These are phyloP conservation scores for Gryllus bimaculatus DNA, from an alignment of 1,140 invertebrate species.

Conservation along the genomic window DNA sequence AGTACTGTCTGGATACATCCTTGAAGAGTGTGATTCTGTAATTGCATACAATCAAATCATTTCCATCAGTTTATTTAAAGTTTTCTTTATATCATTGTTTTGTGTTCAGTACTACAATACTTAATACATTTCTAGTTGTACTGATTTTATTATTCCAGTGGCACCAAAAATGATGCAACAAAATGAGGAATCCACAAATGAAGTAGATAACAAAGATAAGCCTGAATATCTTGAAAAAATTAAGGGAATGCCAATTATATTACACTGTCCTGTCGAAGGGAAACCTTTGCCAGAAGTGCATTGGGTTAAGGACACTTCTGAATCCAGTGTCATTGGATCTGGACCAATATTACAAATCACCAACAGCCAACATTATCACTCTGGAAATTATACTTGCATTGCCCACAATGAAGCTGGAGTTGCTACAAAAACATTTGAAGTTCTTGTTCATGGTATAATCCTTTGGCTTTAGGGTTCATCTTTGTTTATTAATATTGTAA, in stretches of 20 bases:
- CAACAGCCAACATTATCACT: slow-evolving; percentile 19
- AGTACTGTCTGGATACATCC: too few species aligned
- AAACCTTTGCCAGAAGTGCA: slow-evolving; percentile 19
- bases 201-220: neutral
- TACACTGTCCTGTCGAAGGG: slow-evolving; percentile 23
- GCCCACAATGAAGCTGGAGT: slow-evolving; percentile 25
- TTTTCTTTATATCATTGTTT: neutral
- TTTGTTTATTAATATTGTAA: neutral
- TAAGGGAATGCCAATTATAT: slow-evolving; percentile 22
- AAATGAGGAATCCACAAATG: slow-evolving; percentile 7
- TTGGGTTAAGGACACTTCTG: slow-evolving; percentile 22
- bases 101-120: neutral
- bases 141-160: slow-evolving; percentile 21
- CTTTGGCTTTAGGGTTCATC: neutral
- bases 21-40: too few species aligned
- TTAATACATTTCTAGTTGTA: neutral
- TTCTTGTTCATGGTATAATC: slow-evolving; percentile 22
- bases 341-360: slow-evolving; percentile 16
- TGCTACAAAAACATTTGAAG: slow-evolving; percentile 21
- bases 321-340: neutral
- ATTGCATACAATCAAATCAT: neutral
- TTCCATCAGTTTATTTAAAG: neutral
- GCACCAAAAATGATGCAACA: slow-evolving; percentile 18
- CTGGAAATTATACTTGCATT: slow-evolving; percentile 27
- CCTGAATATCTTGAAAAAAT: slow-evolving; percentile 15